phyloP scores from a whole-genome alignment of 2,888 invertebrate genomes.

The Drosophila cognata region DNA sequence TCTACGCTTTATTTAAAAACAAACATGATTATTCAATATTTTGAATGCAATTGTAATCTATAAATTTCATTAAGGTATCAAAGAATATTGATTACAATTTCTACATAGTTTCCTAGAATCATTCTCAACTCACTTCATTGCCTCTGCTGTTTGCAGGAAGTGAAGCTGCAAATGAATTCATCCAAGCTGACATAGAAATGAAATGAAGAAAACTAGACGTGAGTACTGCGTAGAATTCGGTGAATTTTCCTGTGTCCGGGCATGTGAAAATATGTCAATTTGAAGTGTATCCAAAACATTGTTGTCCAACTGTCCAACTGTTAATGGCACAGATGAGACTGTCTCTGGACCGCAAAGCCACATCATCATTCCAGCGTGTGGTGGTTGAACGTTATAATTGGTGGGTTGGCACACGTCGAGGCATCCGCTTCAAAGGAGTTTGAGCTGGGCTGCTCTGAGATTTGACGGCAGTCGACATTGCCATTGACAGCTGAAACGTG shows the following conservation, averaged over 20 bases:
- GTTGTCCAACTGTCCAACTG: neutral
- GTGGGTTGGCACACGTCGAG: slow-evolving; percentile 39
- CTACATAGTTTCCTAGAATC: neutral
- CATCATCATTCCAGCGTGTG: slow-evolving; percentile 40
- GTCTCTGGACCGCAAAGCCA: neutral
- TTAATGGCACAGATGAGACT: neutral
- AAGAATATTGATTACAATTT: neutral
- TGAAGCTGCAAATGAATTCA: slow-evolving; percentile 34
- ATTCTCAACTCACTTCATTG: slow-evolving; percentile 24
- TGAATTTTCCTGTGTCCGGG: slow-evolving; percentile 19
- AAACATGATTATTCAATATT: neutral
- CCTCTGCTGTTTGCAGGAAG: slow-evolving; percentile 5
- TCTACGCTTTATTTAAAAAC: too few relatives aligned
- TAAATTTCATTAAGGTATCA: neutral
- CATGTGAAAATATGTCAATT: slow-evolving; percentile 58
- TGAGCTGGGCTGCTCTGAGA: slow-evolving; percentile 35
- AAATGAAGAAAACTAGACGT: neutral
- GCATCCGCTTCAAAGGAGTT: slow-evolving; percentile 22
- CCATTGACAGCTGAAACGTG: slow-evolving; percentile 38
- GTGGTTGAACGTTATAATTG: slow-evolving; percentile 61
- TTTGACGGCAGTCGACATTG: slow-evolving; percentile 34
- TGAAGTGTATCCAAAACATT: slow-evolving; percentile 11
- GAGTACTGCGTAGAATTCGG: slow-evolving; percentile 14
- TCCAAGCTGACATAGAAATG: neutral
- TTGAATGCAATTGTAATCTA: neutral